Conservation (phyloP, 2,113 vertebrate species). For the Colossoma macropomum region DNA sequence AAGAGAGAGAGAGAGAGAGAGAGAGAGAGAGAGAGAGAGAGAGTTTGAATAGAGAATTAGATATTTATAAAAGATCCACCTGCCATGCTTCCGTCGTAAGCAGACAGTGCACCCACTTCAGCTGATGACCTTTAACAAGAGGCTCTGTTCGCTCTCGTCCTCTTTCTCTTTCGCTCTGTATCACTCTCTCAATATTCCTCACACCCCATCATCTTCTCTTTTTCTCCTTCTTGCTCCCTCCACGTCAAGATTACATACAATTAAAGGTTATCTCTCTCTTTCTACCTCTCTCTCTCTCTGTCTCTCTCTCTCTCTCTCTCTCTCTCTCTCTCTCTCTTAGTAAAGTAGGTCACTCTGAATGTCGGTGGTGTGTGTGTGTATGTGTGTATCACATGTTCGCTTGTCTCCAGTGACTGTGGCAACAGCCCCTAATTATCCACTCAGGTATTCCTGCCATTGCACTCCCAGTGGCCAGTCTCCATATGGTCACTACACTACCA, state of each 20-base stretch:
- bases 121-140: conserved; percentile 89
- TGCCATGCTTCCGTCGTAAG: conserved; percentile 85
- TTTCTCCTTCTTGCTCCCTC: conserved; percentile 20
- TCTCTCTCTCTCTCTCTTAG: not conserved
- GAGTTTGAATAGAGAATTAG: conserved; percentile 89
- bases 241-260: conserved; percentile 87
- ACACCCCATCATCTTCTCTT: conserved; percentile 66
- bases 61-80: conserved; percentile 81
- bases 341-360: conserved; percentile 65
- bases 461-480: conserved; percentile 86
- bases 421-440: conserved; percentile 99
- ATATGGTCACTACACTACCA: conserved; percentile 93
- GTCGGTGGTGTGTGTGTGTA: conserved; percentile 51
- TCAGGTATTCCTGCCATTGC: conserved; percentile 92
- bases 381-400: conserved; percentile 79
- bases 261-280: conserved; percentile 84
- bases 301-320: conserved; percentile 26
- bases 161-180: conserved; percentile 58
- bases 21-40: conserved; percentile 76
- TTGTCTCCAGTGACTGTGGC: conserved; percentile 92
- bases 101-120: conserved; percentile 74
- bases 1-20: conserved; percentile 74
- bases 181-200: conserved; percentile 59
- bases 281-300: conserved; percentile 60
- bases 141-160: conserved; percentile 62